Conservation (phyloP, 2,888 invertebrate genomes). For the Xylocampa areola region DNA sequence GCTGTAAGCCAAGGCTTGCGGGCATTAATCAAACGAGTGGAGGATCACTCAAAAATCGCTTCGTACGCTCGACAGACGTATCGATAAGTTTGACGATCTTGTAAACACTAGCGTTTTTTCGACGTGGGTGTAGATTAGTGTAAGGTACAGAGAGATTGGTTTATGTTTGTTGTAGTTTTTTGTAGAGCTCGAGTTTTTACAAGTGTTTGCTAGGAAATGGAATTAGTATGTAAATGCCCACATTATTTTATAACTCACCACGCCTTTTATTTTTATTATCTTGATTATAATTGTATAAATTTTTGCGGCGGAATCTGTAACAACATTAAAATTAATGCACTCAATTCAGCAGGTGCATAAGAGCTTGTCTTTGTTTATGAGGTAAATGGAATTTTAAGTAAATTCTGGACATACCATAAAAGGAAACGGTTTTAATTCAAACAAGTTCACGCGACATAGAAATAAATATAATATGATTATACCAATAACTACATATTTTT, state of each 20-base stretch:
- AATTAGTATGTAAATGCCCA: slow-evolving; percentile 6
- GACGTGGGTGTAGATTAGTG: slow-evolving; percentile 42
- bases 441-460: no score
- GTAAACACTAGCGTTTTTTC: slow-evolving; percentile 72
- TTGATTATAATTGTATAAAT: no score
- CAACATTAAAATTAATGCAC: no score
- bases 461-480: no score
- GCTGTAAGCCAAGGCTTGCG: slow-evolving; percentile 56
- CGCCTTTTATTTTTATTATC: slow-evolving; percentile 6
- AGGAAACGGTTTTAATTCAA: no score
- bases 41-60: slow-evolving; percentile 79
- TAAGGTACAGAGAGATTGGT: slow-evolving; percentile 40
- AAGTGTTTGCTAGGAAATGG: slow-evolving; percentile 4
- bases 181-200: slow-evolving; percentile 1
- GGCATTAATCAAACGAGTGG: slow-evolving; percentile 69
- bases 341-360: no score
- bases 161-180: slow-evolving; percentile 23
- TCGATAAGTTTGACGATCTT: slow-evolving; percentile 76
- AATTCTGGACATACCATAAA: no score
- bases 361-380: no score
- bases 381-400: no score
- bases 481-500: no score
- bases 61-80: slow-evolving; percentile 68
- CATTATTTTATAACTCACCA: slow-evolving; percentile 4
- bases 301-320: no score